Base-by-base conservation (phyloP, 2,113 vertebrate genomes). In the Pagrus major region DNA sequence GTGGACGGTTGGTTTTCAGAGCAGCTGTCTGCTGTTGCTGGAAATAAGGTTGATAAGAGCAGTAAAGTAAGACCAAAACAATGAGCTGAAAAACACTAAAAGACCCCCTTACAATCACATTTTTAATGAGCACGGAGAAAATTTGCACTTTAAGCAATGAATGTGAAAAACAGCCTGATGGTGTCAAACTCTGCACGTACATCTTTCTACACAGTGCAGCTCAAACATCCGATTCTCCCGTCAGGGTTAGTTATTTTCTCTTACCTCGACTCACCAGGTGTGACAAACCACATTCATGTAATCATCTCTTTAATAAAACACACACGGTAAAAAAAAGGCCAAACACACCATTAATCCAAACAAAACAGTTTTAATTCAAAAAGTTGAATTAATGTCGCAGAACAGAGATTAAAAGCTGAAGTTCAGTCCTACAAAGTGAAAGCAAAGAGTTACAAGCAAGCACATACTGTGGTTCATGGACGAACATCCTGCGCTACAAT, bases 381-480 rank as follows among this genome's bases (percentile, higher is more conserved):
- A 71, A 52, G 21, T 4, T 73, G 20, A 69, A 80, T 33, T 60
- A 31, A 2, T 41, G 21, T 74, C 6, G 9, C 25, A 42, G 47
- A 69, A 76, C 46, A 63, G 42, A 72, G 69, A 35, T 9, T 49
- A 1, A 59, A 54, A 68, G 23, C 18, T 51, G 23, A 74, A 25
- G 29, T 46, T 52, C 23, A 72, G 20, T 39, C 52, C 23, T 61
- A 52, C 5, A 11, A 37, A 69, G n/a, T 18, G n/a, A 84, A 31
- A 69, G 61, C 33, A 56, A 66, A 55, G 23, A 51, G 55, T 31
- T 56, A 51, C 55, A 84, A 71, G 71, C 72, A 44, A 77, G 63
- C 63, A 59, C 61, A 59, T 21, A 33, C 25, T 68, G 47, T 51
- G 64, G 56, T 39, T 60, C 54, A 58, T 15, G 23, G 23, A 59